Base-by-base conservation (phyloP, 2,113 vertebrate genomes). In the Gallinago media region DNA sequence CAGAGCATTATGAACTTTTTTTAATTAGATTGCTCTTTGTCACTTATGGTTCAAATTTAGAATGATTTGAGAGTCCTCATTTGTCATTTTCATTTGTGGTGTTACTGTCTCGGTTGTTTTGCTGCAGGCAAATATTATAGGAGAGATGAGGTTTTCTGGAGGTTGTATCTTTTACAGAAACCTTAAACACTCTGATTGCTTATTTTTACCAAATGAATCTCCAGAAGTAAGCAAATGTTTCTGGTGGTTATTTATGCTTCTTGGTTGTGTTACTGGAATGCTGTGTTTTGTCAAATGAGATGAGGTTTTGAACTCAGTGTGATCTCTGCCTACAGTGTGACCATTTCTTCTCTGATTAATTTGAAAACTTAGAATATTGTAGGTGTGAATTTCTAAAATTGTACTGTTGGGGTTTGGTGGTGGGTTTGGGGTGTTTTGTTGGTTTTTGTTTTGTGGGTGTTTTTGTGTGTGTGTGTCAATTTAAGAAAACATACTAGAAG, bases 61-160 rank as follows among this genome's bases (percentile, higher is more conserved):
- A 77, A 36, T 65, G 34, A 72, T 76, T 66, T 27, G 59, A 52
- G 85, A 73, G 49, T 82, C 50, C 46, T 85, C 8, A 7, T 80
- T 88, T 94, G 56, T 92, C 67, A 32, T 90, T 78, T 95, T 92
- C 65, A 32, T 86, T 92, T 90, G 52, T 63, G 34, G 36, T 84
- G 79, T 62, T 88, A 27, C 19, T 18, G 38, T 86, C 71, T 77
- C 3, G 1, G 54, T 92, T 93, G 49, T 80, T 88, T 71, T 46
- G 83, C 90, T 93, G 65, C 27, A 36, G 90, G 82, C 72, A 81
- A 55, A 56, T 78, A n/a, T 36, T 84, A 27, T 4, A 78, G 62
- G 49, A 71, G 44, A 91, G 36, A 52, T 74, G 19, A 70, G 38
- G 18, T 67, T 92, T 89, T 88, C 47, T 89, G 62, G 42, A 76